A percentile compares a stretch with the other conserved stretches of the same genome.
These are phyloP conservation scores for Hirtodrosophila cameraria DNA, from an alignment of 2,888 invertebrate genomes.

Conservation along the genomic window DNA sequence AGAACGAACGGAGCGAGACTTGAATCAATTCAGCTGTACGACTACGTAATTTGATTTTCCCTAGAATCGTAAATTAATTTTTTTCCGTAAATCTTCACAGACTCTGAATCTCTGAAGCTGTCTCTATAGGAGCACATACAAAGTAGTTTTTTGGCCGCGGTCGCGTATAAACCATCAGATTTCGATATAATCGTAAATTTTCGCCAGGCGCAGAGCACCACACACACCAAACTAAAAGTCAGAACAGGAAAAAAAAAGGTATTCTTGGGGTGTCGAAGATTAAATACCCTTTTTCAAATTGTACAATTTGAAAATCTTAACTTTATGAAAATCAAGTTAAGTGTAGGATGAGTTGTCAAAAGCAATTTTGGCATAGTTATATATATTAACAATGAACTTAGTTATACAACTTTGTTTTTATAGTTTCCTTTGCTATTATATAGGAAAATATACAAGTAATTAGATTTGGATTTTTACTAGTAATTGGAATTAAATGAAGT, in stretches of 20 bases:
- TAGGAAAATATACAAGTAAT: too few species aligned
- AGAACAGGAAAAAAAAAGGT: slow-evolving; percentile 20
- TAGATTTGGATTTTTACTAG: too few species aligned
- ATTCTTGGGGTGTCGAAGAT: not conserved
- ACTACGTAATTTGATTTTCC: slow-evolving; percentile 76
- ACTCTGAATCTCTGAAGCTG: slow-evolving; percentile 21
- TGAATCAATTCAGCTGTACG: slow-evolving; percentile 37
- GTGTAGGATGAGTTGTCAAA: too few species aligned
- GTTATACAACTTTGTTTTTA: too few species aligned
- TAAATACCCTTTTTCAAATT: too few species aligned
- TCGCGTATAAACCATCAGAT: slow-evolving; percentile 79
- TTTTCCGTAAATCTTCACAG: slow-evolving; percentile 73
- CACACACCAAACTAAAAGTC: slow-evolving; percentile 49
- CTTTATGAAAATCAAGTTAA: too few species aligned
- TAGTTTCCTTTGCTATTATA: too few species aligned
- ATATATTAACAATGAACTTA: too few species aligned
- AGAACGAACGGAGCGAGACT: too few species aligned
- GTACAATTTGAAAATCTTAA: too few species aligned
- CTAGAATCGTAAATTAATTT: slow-evolving; percentile 78
- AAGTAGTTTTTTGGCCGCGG: slow-evolving; percentile 68
- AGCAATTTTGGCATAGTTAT: too few species aligned
- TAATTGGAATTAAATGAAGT: too few species aligned
- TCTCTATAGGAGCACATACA: slow-evolving; percentile 53
- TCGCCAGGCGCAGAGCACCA: slow-evolving; percentile 66
- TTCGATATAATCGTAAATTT: slow-evolving; percentile 80